Percentiles rank a stretch among this genome's conserved stretches.
phyloP scores from a whole-genome alignment of 1,140 invertebrate genomes.

The Caenorhabditis inopinata region DNA sequence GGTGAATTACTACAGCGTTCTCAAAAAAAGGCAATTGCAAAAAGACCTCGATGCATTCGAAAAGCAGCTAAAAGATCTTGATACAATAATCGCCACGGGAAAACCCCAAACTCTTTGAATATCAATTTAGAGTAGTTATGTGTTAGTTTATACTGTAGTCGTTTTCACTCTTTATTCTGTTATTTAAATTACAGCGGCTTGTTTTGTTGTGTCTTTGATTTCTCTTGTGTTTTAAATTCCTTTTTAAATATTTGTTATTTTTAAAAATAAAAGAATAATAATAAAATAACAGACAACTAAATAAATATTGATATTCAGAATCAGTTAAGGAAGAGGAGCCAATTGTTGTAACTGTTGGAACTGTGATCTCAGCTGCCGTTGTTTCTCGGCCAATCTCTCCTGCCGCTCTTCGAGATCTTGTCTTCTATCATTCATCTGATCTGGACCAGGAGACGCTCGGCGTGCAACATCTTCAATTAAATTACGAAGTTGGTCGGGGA shows the following conservation, averaged over 20 bases:
- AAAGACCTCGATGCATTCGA: constrained; percentile 59
- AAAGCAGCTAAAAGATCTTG: constrained; percentile 49
- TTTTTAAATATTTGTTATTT: constrained; percentile 22
- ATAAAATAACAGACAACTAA: background rate
- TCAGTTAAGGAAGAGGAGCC: constrained; percentile 29
- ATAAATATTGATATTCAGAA: too few species aligned
- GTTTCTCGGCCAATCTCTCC: constrained; percentile 49
- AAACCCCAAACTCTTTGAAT: constrained; percentile 17
- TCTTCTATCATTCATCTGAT: constrained; percentile 46
- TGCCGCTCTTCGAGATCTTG: constrained; percentile 47
- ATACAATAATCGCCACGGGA: constrained; percentile 42
- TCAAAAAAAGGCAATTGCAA: constrained; percentile 57
- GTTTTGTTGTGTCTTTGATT: background rate
- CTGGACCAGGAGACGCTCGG: constrained; percentile 39
- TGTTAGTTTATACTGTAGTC: background rate
- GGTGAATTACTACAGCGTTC: constrained; percentile 58
- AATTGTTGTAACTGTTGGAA: constrained; percentile 51
- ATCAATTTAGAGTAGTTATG: background rate
- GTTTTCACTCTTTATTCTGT: background rate
- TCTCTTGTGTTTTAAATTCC: background rate
- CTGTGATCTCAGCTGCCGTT: constrained; percentile 46
- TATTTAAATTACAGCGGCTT: constrained; percentile 11
- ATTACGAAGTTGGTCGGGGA: constrained; percentile 29
- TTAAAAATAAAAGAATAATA: background rate
- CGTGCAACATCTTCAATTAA: constrained; percentile 40